Conservation (phyloP, 2,888 invertebrate genomes). For the Eledone cirrhosa region DNA sequence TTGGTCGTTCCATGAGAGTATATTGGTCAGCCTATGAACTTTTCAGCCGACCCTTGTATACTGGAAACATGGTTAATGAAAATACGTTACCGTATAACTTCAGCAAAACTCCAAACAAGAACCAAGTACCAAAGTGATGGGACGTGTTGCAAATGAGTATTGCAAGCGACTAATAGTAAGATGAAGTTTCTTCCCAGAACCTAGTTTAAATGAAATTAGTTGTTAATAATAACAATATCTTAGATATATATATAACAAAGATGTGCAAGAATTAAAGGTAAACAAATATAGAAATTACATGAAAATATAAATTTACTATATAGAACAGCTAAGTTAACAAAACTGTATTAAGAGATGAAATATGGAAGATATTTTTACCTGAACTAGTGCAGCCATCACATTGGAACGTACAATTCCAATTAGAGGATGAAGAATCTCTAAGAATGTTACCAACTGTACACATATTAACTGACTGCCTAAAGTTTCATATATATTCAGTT, state of each 20-base stretch:
- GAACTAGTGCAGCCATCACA: constrained; percentile 77
- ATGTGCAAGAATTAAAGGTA: background rate
- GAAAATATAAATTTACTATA: background rate
- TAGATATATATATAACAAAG: background rate
- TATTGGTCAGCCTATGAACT: too few relatives aligned
- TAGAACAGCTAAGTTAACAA: background rate
- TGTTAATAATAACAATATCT: background rate
- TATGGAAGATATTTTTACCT: constrained; percentile 68
- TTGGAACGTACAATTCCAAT: constrained; percentile 88
- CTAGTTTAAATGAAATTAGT: constrained; percentile 52
- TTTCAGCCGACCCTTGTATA: too few relatives aligned
- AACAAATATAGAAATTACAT: background rate
- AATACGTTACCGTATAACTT: constrained; percentile 78
- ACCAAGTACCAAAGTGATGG: constrained; percentile 90
- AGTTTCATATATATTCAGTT: constrained; percentile 52
- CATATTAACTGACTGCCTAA: constrained; percentile 62
- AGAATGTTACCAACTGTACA: constrained; percentile 82
- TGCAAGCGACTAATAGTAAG: constrained; percentile 82
- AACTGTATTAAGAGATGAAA: background rate
- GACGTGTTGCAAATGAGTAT: constrained; percentile 85
- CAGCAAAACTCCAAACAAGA: constrained; percentile 82
- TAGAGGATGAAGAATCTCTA: constrained; percentile 89
- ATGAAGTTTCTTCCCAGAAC: constrained; percentile 81
- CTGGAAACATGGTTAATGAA: too few relatives aligned
- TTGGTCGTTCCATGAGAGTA: too few relatives aligned